Conservation (phyloP, 2,888 invertebrate species). For the Melitaea athalia region DNA sequence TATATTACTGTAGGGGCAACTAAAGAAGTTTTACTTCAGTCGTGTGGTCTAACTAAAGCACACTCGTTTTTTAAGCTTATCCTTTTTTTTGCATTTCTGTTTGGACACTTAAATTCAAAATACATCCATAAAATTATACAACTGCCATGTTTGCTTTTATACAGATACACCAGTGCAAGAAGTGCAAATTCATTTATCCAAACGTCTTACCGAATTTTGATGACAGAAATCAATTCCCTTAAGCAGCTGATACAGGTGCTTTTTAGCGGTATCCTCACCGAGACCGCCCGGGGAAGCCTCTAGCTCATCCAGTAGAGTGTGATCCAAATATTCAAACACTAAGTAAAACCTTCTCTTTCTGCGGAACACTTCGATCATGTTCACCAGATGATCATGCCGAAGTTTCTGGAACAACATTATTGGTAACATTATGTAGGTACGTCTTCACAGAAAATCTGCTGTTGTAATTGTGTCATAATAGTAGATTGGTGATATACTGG, state of each 20-base stretch:
- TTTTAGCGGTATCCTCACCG: constrained; percentile 87
- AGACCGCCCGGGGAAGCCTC: constrained; percentile 88
- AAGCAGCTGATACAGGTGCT: constrained; percentile 91
- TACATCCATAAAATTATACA: no score
- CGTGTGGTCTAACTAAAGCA: no score
- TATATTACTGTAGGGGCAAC: no score
- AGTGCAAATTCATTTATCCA: neutral
- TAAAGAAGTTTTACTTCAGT: no score
- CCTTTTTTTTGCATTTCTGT: no score
- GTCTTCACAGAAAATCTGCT: no score
- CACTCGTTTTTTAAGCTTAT: no score
- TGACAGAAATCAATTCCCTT: constrained; percentile 92
- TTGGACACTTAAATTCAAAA: no score
- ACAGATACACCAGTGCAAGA: neutral
- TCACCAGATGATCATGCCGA: constrained; percentile 93
- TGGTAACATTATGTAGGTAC: neutral
- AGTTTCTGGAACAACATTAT: constrained; percentile 84
- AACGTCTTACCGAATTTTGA: constrained; percentile 86
- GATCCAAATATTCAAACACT: constrained; percentile 94
- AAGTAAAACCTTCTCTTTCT: constrained; percentile 91
- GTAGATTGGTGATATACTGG: no score
- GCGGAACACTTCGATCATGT: constrained; percentile 93
- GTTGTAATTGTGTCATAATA: no score
- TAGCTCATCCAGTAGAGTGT: constrained; percentile 92
- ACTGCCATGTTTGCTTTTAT: no score